Conservation (phyloP, 2,797 vertebrate genomes). For the Eupleurogrammus muticus region DNA sequence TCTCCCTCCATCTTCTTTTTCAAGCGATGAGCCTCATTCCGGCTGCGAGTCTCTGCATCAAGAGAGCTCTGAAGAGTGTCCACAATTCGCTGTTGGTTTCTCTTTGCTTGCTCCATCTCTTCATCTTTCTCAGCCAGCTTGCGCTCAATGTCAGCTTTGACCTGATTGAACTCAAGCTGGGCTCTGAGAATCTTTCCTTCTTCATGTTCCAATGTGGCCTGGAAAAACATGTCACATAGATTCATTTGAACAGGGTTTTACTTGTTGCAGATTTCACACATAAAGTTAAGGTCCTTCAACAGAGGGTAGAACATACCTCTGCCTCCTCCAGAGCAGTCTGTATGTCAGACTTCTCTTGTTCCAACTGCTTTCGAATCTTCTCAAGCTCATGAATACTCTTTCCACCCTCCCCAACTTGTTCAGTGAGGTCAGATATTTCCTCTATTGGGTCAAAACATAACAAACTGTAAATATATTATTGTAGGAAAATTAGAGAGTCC, state of each 20-base stretch:
- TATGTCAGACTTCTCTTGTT: conserved; percentile 86
- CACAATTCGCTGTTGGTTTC: conserved; percentile 87
- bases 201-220: conserved; percentile 86
- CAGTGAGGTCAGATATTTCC: conserved; percentile 88
- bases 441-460: conserved; percentile 55
- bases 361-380: conserved; percentile 85
- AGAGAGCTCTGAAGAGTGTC: conserved; percentile 85
- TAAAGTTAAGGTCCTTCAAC: not conserved
- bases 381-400: conserved; percentile 88
- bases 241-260: not conserved
- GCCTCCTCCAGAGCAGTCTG: conserved; percentile 86
- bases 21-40: conserved; percentile 78
- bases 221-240: not conserved
- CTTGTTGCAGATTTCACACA: not conserved
- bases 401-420: conserved; percentile 85
- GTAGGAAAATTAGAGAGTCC: not conserved
- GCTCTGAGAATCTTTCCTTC: conserved; percentile 90
- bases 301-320: conserved; percentile 69
- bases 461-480: not conserved
- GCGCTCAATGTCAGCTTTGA: conserved; percentile 89
- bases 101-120: conserved; percentile 91
- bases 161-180: conserved; percentile 89
- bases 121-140: conserved; percentile 90
- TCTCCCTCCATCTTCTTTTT: conserved; percentile 90
- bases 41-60: conserved; percentile 82